Base-by-base conservation (phyloP, 2,888 invertebrate species). In the Leptothorax acervorum region DNA sequence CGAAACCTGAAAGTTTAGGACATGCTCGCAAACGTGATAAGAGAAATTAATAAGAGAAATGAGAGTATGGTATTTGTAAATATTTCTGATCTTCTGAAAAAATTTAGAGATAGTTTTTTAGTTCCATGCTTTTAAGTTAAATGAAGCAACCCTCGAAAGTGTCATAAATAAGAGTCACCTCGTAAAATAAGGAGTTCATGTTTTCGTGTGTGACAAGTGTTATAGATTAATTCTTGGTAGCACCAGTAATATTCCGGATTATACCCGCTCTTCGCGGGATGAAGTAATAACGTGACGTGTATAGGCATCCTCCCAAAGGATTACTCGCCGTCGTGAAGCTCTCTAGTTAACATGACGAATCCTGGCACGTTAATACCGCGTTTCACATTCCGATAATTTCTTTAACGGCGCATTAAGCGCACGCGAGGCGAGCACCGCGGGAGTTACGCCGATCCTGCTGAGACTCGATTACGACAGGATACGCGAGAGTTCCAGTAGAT, bases 361-460 rank as follows among this genome's bases (percentile, higher is more conserved):
- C 66, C 48, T 57, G 73, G 65, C 65, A 42, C 66, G 74, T 82
- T 66, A 84, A 73, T 84, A 57, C 51, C 73, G 66, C 82, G 53
- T 81, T 81, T 81, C 73, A 81, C 79, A 84, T 84, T 82, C 74
- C 74, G 82, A 81, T 84, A 82, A 84, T 82, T 75, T 74, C 82
- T 82, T 70, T 42, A 60, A 82, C 63, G 35, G 75, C 60, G 82
- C 74, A 84, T 84, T 74, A 75, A 84, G 74, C 74, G 65, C 66
- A 55, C 65, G 65, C 82, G 82, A 53, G n/a, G 84, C 39, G 28
- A 65, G 42, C 85, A 35, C 85, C 65, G 76, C 85, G n/a, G 86
- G 86, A 85, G 86, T 66, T 65, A 57, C 65, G 76, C 53, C n/a
- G 51, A 70, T 86, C 86, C 86, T 45, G 86, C 86, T 86, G 86